Evolutionary conservation across 1,140 invertebrate genomes (phyloP), one percentile per base, ranked within the genome.

Genomic region (Medauroidea extradentata): DNA sequence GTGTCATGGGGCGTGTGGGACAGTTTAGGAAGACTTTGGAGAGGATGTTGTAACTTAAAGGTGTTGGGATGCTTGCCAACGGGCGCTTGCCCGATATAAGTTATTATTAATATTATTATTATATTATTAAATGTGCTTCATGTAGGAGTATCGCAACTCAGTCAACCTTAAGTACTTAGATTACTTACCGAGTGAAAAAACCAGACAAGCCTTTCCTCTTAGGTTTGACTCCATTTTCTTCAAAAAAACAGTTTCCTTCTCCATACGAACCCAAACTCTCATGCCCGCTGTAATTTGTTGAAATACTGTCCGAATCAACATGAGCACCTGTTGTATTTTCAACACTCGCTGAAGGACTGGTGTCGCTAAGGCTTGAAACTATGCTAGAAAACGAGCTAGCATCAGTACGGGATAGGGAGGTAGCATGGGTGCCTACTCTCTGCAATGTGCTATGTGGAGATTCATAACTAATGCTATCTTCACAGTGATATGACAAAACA

Each of bases 351-450:
- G 62, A 64, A 39, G 65, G 66, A 29, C 66, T 68, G 21, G 48
- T 44, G 52, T 68, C 65, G 61, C 67, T 69, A 21, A 69, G 63
- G 62, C 67, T 69, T 48, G 67, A 69, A 21, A 66, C 65, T 25
- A 63, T 66, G 54, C 67, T 80, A 27, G 76, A 77, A 63, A 73
- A 73, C 7, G 75, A 76, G 65, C 76, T 75, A 43, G 71, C 72
- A 65, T 78, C 77, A 18, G 72, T 73, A 38, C 70, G 62, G 13
- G 61, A 65, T 2, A 68, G 54, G 3, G 66, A 69, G 19, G 61
- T 59, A 19, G 48, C 48, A 3, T 25, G 57, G 21, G 62, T 63
- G 41, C 59, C 51, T 46, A 52, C 54, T n/a, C 64, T 44, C 53
- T 65, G 61, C 52, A 67, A 62, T 18, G 44, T 59, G 55, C 59